Evolutionary conservation across 2,888 invertebrate genomes (phyloP).

Genomic region (Lampropteryx suffumata): DNA sequence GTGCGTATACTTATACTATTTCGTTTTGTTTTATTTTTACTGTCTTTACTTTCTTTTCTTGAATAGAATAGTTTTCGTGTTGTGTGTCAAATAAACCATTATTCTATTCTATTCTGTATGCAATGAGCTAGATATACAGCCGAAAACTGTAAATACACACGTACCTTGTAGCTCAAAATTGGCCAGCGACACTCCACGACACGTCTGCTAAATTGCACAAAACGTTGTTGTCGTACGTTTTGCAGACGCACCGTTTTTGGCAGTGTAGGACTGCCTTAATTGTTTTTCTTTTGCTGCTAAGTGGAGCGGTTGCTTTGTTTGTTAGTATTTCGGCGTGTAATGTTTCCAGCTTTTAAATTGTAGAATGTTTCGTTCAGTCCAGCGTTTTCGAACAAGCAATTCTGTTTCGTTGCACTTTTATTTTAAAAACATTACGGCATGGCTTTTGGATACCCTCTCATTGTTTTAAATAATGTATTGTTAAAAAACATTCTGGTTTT

Average conservation of each 20-base stretch:
- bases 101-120: no score
- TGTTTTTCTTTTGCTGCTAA: slow-evolving; percentile 35
- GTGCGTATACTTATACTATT: no score
- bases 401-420: no score
- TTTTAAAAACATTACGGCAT: no score
- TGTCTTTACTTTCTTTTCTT: no score
- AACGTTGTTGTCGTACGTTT: slow-evolving; percentile 54
- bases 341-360: neutral
- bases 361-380: neutral
- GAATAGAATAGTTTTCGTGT: no score
- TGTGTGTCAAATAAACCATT: no score
- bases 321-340: slow-evolving; percentile 13
- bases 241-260: slow-evolving; percentile 61
- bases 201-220: slow-evolving; percentile 60
- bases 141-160: slow-evolving; percentile 35
- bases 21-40: no score
- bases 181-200: slow-evolving; percentile 52
- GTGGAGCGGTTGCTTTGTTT: slow-evolving; percentile 20
- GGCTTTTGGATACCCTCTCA: no score
- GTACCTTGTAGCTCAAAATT: slow-evolving; percentile 48
- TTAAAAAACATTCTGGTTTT: no score
- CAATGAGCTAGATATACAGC: neutral
- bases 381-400: neutral
- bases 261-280: slow-evolving; percentile 52
- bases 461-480: no score